These are phyloP conservation scores for Drosophila pachea DNA, from an alignment of 1,140 invertebrate genomes.

Conservation along the genomic window DNA sequence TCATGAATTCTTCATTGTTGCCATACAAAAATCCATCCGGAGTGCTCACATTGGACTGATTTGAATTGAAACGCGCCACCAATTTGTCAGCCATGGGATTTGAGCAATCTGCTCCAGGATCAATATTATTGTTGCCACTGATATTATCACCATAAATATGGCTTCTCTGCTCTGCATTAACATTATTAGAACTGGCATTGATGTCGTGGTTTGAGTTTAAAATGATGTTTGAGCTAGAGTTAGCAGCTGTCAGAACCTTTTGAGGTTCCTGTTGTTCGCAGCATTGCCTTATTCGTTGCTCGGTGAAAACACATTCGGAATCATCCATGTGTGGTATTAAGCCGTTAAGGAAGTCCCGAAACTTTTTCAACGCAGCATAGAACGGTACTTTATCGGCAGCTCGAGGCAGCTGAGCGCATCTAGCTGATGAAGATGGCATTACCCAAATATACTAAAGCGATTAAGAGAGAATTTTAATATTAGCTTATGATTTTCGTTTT, in stretches of 20 bases:
- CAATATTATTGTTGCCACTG: constrained; percentile 16
- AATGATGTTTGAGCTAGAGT: not conserved
- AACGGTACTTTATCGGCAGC: constrained; percentile 98
- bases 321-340: constrained; percentile 92
- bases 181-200: not conserved
- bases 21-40: constrained; percentile 25
- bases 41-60: constrained; percentile 15
- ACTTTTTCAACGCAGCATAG: constrained; percentile 95
- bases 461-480: not conserved
- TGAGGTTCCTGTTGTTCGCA: constrained; percentile 80
- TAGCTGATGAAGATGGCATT: constrained; percentile 97
- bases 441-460: constrained; percentile 95
- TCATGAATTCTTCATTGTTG: constrained; percentile 32
- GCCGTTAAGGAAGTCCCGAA: constrained; percentile 96
- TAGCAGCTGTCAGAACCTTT: not conserved
- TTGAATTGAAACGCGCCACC: constrained; percentile 25
- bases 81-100: constrained; percentile 41
- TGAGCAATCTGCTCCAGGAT: constrained; percentile 19
- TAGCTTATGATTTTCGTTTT: not conserved
- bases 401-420: constrained; percentile 95
- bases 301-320: constrained; percentile 93
- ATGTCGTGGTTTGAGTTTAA: not conserved
- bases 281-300: constrained; percentile 84
- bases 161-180: constrained; percentile 24
- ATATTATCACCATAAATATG: constrained; percentile 37